Percentiles rank a stretch among this genome's conserved stretches.
phyloP scores from a whole-genome alignment of 2,797 vertebrate genomes.

The Sandelia bainsii region DNA sequence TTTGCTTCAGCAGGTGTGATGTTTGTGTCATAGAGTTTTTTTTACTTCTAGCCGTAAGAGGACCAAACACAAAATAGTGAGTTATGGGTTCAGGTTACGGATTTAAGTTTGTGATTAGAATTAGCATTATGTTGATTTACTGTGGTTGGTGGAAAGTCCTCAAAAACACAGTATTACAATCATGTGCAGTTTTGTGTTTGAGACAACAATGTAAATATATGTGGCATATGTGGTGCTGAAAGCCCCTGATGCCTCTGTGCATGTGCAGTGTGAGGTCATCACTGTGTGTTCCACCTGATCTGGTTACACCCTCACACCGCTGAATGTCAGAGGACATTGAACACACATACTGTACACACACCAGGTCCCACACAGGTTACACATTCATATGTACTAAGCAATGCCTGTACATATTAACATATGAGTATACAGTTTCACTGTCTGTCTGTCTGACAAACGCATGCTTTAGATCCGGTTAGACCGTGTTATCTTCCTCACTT shows the following conservation, averaged over 20 bases:
- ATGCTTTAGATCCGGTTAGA: slow-evolving; percentile 35
- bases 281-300: slow-evolving; percentile 51
- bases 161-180: slow-evolving; percentile 1
- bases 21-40: slow-evolving; percentile 10
- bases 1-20: slow-evolving; percentile 54
- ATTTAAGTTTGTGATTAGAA: background rate
- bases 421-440: background rate
- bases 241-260: slow-evolving; percentile 52
- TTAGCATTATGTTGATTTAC: background rate
- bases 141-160: background rate
- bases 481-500: background rate
- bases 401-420: slow-evolving; percentile 6
- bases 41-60: slow-evolving; percentile 11
- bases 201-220: slow-evolving; percentile 41
- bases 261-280: slow-evolving; percentile 59
- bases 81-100: slow-evolving; percentile 1
- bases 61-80: slow-evolving; percentile 4
- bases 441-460: background rate
- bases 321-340: slow-evolving; percentile 39
- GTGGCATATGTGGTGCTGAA: slow-evolving; percentile 41
- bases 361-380: background rate
- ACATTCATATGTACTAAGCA: background rate
- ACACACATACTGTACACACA: slow-evolving; percentile 13
- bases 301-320: slow-evolving; percentile 44
- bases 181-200: slow-evolving; percentile 4